phyloP scores from a whole-genome alignment of 2,113 vertebrate genomes.

The Penelope pileata region DNA sequence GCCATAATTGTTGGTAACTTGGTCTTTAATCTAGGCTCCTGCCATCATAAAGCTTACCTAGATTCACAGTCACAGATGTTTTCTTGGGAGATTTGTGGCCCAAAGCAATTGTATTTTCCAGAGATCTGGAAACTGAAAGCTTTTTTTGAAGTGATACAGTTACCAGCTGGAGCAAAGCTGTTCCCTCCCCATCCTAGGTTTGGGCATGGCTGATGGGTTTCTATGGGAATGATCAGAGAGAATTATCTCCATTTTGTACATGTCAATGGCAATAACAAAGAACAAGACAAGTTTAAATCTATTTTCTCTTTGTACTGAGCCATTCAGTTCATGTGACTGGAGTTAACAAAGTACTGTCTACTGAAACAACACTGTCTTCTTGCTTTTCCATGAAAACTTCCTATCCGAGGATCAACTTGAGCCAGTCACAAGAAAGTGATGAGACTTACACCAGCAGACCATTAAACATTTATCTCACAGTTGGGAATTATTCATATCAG shows the following conservation, averaged over 20 bases:
- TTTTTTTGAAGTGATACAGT: neutral
- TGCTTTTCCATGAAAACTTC: neutral
- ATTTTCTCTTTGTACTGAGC: neutral
- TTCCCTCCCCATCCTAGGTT: neutral
- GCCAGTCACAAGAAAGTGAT: neutral
- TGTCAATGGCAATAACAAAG: neutral
- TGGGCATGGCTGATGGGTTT: accelerated
- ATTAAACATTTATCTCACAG: neutral
- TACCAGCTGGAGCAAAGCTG: neutral
- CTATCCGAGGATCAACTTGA: neutral
- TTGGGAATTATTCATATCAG: neutral
- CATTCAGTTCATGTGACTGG: neutral
- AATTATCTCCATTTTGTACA: neutral
- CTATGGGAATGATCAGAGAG: neutral
- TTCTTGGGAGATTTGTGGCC: neutral
- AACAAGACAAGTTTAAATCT: neutral
- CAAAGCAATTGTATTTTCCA: neutral
- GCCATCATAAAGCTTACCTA: neutral
- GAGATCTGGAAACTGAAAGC: neutral
- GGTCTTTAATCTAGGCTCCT: neutral
- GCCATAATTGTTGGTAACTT: neutral
- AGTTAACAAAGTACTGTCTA: neutral
- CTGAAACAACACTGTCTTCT: neutral
- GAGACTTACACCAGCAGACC: neutral
- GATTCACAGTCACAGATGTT: neutral